Conservation (phyloP, 2,113 vertebrate species). For the Eleginops maclovinus region DNA sequence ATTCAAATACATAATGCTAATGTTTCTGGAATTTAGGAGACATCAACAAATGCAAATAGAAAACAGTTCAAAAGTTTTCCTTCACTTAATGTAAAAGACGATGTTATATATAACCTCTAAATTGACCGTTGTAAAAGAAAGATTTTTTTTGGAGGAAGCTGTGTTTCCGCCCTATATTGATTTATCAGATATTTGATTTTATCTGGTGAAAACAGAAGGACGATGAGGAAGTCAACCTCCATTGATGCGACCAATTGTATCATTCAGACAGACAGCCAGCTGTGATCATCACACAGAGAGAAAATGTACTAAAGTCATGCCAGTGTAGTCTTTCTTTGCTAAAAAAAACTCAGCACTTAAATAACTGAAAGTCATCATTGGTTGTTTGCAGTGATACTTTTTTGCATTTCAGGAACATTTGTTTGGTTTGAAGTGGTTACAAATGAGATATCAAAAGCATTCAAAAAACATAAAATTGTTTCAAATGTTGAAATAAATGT, state of each 20-base stretch:
- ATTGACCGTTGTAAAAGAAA: no score
- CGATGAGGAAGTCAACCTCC: background rate
- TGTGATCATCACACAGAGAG: background rate
- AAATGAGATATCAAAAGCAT: background rate
- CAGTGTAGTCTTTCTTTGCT: background rate
- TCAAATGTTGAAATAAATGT: background rate
- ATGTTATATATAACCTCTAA: no score
- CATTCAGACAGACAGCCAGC: background rate
- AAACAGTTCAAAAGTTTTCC: no score
- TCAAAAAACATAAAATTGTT: background rate
- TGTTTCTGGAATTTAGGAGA: no score
- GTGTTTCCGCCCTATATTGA: background rate
- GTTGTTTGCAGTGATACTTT: conserved; percentile 13
- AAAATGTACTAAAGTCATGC: background rate
- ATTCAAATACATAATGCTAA: no score
- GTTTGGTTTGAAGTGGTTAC: background rate
- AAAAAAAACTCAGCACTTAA: background rate
- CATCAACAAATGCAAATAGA: no score
- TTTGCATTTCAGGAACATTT: conserved; percentile 10
- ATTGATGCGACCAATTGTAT: background rate
- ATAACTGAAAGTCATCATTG: background rate
- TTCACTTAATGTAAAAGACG: no score
- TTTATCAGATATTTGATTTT: background rate
- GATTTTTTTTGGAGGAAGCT: background rate
- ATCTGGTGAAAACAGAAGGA: conserved; percentile 6